Evolutionary conservation across 2,113 vertebrate species (phyloP).

Genomic region (Hemichromis elongatus): DNA sequence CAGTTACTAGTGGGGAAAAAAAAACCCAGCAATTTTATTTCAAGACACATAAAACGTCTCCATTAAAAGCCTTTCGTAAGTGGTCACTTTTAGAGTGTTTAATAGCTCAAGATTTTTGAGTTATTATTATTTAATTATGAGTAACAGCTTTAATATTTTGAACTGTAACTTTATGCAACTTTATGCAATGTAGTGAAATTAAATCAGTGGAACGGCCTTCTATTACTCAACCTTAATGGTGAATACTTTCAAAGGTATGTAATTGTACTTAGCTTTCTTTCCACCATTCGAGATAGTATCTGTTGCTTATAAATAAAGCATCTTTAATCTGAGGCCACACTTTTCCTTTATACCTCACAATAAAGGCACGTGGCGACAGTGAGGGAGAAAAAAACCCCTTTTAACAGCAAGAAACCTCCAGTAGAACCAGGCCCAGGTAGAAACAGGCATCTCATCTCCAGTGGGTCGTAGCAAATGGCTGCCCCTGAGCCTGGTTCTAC

Average conservation of each 20-base stretch:
- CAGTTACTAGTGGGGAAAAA: not conserved
- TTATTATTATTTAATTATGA: not conserved
- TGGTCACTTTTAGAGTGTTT: not conserved
- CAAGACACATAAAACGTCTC: not conserved
- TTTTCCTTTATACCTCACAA: not conserved
- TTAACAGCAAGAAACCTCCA: not conserved
- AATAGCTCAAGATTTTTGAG: not conserved
- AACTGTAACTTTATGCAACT: not conserved
- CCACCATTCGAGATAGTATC: not conserved
- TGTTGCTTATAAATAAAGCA: not conserved
- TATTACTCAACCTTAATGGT: not conserved
- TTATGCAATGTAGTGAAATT: not conserved
- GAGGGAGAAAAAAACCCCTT: not conserved
- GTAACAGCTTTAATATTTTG: not conserved
- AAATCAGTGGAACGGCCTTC: not conserved
- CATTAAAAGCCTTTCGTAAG: not conserved
- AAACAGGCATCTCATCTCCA: rapidly evolving
- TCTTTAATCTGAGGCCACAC: not conserved
- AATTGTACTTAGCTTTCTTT: not conserved
- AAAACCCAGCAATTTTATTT: not conserved
- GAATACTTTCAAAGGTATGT: not conserved
- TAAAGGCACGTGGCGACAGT: rapidly evolving
- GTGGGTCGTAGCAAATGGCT: not conserved
- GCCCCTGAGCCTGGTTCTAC: no score
- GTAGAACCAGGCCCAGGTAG: not conserved